These are phyloP conservation scores for Percopsis omiscomaycus DNA, from an alignment of 2,797 vertebrate species.

Conservation along the genomic window DNA sequence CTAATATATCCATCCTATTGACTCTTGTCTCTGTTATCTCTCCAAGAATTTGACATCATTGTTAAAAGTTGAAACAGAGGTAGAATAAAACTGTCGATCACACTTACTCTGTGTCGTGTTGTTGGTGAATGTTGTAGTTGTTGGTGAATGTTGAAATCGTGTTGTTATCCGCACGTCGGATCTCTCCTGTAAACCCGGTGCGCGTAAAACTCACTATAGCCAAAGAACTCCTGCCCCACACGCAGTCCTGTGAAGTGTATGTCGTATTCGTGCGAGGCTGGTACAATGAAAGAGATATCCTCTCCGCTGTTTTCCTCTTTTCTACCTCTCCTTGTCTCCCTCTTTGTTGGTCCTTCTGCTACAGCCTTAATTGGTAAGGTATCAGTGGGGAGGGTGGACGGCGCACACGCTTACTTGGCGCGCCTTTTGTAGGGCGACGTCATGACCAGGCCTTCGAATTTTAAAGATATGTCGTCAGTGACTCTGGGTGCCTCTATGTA, in stretches of 20 bases:
- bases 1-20: too few relatives aligned
- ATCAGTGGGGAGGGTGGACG: slow-evolving; percentile 28
- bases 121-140: neutral
- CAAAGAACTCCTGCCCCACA: slow-evolving; percentile 65
- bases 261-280: slow-evolving; percentile 32
- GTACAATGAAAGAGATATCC: slow-evolving; percentile 64
- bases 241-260: slow-evolving; percentile 58
- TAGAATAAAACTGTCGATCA: too few relatives aligned
- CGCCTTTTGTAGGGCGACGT: slow-evolving; percentile 67
- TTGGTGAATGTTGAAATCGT: neutral
- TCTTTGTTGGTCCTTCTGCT: slow-evolving; percentile 42
- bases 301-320: slow-evolving; percentile 53
- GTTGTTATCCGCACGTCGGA: neutral
- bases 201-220: slow-evolving; percentile 31
- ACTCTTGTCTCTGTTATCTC: too few relatives aligned
- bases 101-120: neutral
- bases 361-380: slow-evolving; percentile 86
- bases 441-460: slow-evolving; percentile 80
- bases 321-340: slow-evolving; percentile 54
- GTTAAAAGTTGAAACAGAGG: too few relatives aligned
- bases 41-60: too few relatives aligned
- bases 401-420: slow-evolving; percentile 18
- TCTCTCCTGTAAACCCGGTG: slow-evolving; percentile 37
- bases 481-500: slow-evolving; percentile 21
- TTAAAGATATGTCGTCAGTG: slow-evolving; percentile 79